A percentile compares a stretch with the other conserved stretches of the same genome.
These are phyloP conservation scores for Plemyria rubiginata DNA, from an alignment of 2,888 invertebrate genomes.

Conservation along the genomic window DNA sequence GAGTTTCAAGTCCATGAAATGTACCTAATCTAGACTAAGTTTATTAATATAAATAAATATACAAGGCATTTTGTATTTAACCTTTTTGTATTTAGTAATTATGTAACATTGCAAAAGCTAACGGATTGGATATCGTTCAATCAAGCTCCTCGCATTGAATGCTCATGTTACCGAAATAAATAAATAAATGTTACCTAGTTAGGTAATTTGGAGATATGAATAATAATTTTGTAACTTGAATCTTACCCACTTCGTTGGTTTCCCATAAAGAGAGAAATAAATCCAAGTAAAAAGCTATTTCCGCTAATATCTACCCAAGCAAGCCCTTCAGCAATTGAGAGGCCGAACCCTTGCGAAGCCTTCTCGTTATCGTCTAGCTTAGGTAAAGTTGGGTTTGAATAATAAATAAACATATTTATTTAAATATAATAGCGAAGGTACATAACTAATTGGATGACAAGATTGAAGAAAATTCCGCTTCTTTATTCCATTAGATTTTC, in stretches of 20 bases:
- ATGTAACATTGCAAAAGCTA: background rate
- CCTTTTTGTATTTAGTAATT: too few species aligned
- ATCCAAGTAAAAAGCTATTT: constrained; percentile 2
- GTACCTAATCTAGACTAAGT: too few species aligned
- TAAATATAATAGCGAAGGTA: background rate
- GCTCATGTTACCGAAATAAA: background rate
- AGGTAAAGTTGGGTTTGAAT: background rate
- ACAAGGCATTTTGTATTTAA: too few species aligned
- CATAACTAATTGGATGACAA: background rate
- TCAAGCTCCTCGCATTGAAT: background rate
- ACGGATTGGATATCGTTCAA: background rate
- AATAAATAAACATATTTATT: background rate
- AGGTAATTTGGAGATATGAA: background rate
- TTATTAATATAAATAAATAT: too few species aligned
- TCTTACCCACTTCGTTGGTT: background rate
- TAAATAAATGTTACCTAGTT: too few species aligned
- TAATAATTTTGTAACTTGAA: background rate
- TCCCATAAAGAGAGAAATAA: background rate
- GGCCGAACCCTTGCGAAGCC: constrained; percentile 10
- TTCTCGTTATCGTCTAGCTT: constrained; percentile 18
- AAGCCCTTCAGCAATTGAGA: constrained; percentile 18
- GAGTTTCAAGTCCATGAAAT: too few species aligned
- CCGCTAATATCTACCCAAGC: background rate
- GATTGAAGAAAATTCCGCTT: background rate
- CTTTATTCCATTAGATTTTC: background rate